Evolutionary conservation across 2,888 invertebrate genomes (phyloP).

Genomic region (Lomographa bimaculata): DNA sequence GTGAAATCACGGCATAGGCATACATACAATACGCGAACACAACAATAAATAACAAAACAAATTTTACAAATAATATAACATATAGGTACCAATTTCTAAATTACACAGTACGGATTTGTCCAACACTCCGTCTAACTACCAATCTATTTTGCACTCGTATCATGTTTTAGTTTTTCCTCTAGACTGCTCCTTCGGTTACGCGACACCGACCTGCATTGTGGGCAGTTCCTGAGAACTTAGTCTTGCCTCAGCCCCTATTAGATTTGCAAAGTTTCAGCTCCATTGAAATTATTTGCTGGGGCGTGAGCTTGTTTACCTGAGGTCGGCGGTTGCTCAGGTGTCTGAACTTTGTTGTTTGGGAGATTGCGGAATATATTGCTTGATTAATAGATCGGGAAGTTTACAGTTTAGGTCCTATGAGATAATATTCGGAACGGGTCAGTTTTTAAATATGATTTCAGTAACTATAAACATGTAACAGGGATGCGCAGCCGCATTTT

Average conservation of each 20-base stretch:
- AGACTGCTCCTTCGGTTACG: conserved; percentile 2
- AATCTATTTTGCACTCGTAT: too few species aligned
- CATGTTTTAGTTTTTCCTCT: too few species aligned
- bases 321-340: conserved; percentile 23
- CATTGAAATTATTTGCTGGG: conserved; percentile 35
- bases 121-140: too few species aligned
- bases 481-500: too few species aligned
- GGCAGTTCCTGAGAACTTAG: conserved; percentile 11
- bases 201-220: conserved; percentile 9
- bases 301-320: conserved; percentile 14
- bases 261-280: conserved; percentile 37
- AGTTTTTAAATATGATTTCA: not conserved
- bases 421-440: too few species aligned
- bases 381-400: conserved; percentile 20
- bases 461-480: conserved; percentile 8
- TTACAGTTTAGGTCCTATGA: too few species aligned
- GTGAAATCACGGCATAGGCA: too few species aligned
- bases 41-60: too few species aligned
- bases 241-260: conserved; percentile 30
- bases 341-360: conserved; percentile 23
- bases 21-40: too few species aligned
- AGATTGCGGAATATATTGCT: conserved; percentile 23
- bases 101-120: too few species aligned
- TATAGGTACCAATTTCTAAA: too few species aligned
- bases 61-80: too few species aligned